These are phyloP conservation scores for Caenorhabditis inopinata DNA, from an alignment of 1,140 invertebrate genomes.

Conservation along the genomic window DNA sequence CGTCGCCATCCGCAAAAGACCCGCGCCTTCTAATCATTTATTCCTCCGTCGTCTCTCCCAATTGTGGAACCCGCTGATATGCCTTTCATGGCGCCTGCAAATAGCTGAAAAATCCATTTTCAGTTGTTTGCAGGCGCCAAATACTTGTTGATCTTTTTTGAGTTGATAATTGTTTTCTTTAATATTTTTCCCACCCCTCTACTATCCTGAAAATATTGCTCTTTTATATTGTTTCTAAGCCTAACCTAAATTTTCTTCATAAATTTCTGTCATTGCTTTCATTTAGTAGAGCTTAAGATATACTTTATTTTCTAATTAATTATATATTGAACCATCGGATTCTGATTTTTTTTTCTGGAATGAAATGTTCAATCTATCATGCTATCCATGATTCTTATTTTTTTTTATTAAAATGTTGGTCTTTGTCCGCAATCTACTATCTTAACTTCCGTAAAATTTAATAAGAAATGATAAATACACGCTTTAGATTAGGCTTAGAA, in stretches of 20 bases:
- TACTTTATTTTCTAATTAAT: background rate
- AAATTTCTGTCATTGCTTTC: background rate
- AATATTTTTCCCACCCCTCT: background rate
- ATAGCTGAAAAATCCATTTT: no score
- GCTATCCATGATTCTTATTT: no score
- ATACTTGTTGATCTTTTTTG: background rate
- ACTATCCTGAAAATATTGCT: no score
- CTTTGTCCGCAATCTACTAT: no score
- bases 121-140: background rate
- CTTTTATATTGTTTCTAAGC: no score
- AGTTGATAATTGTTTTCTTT: background rate
- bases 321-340: background rate
- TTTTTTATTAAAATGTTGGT: no score
- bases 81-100: slow-evolving; percentile 31
- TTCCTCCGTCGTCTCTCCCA: background rate
- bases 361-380: background rate
- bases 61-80: background rate
- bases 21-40: background rate
- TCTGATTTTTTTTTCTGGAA: background rate
- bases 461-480: no score
- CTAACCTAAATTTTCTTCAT: no score
- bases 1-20: slow-evolving; percentile 4
- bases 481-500: no score
- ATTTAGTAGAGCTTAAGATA: background rate
- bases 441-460: no score